These are phyloP conservation scores for Psilopsiagon aymara DNA, from an alignment of 2,113 vertebrate species.

Conservation along the genomic window DNA sequence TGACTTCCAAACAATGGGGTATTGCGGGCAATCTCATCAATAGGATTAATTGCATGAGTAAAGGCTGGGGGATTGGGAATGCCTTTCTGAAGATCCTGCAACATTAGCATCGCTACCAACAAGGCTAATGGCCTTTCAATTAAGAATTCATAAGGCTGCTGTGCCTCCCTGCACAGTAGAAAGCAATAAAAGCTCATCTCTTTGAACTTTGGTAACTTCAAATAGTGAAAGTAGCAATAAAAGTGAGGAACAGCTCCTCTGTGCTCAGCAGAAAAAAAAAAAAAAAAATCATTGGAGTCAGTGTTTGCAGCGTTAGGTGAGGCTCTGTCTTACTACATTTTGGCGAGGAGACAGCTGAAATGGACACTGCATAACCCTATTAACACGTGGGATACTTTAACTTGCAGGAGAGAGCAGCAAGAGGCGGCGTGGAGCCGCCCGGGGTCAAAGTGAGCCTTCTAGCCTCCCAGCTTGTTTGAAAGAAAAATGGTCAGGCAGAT, in stretches of 20 bases:
- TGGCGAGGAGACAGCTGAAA: neutral
- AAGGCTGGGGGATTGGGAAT: neutral
- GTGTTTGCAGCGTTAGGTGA: neutral
- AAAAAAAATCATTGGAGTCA: neutral
- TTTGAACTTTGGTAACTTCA: slow-evolving; percentile 48
- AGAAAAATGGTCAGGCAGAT: neutral
- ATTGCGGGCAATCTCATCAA: neutral
- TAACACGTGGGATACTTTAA: neutral
- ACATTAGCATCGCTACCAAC: neutral
- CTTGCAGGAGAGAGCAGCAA: neutral
- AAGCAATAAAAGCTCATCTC: slow-evolving; percentile 42
- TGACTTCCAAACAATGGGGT: neutral
- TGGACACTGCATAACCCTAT: neutral
- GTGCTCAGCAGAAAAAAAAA: neutral
- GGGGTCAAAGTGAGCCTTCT: neutral
- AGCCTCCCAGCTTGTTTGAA: neutral
- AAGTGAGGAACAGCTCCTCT: neutral
- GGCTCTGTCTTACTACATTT: neutral
- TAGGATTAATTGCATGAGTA: neutral
- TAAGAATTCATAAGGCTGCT: slow-evolving; percentile 19
- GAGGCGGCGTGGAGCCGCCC: neutral
- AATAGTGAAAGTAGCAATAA: neutral
- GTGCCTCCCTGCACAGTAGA: neutral
- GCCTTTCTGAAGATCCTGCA: neutral
- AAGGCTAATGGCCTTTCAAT: slow-evolving; percentile 35